phyloP scores from a whole-genome alignment of 2,113 vertebrate species.

The Bubalus kerabau region DNA sequence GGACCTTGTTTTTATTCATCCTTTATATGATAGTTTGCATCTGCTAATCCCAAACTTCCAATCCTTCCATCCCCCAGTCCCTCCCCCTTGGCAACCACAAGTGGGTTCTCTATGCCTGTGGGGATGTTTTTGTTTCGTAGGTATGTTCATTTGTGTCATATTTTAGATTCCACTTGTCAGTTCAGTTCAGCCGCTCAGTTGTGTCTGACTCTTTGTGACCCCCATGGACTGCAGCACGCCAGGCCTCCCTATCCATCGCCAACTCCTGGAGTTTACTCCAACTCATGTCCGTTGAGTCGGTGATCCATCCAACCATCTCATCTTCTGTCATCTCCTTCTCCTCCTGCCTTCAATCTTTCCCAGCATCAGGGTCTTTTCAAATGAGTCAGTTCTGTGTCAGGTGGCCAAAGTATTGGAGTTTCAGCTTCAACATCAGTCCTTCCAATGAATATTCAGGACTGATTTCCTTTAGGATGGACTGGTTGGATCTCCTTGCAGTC shows the following conservation, averaged over 20 bases:
- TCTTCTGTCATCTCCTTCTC: not conserved
- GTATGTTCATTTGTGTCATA: not conserved
- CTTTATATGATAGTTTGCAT: not conserved
- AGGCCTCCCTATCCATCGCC: not conserved
- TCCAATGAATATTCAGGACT: not conserved
- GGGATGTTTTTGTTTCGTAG: not conserved
- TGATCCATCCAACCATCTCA: not conserved
- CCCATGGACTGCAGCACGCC: fast-evolving
- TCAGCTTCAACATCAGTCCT: not conserved
- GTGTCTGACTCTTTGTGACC: not conserved
- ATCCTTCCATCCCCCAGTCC: not conserved
- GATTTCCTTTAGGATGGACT: not conserved
- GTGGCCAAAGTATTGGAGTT: not conserved
- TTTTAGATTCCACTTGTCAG: not conserved
- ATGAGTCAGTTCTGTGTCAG: not conserved
- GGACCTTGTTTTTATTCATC: not conserved
- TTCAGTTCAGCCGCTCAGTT: not conserved
- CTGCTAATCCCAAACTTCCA: not conserved
- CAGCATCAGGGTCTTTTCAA: not conserved
- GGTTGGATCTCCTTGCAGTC: not conserved
- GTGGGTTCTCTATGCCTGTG: not conserved
- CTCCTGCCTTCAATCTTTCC: not conserved
- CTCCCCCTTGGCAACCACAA: not conserved
- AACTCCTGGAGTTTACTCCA: not conserved
- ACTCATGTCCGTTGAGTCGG: not conserved